Percentiles rank a stretch among this genome's conserved stretches.
phyloP scores from a whole-genome alignment of 2,888 invertebrate genomes.

The Aphidius colemani region DNA sequence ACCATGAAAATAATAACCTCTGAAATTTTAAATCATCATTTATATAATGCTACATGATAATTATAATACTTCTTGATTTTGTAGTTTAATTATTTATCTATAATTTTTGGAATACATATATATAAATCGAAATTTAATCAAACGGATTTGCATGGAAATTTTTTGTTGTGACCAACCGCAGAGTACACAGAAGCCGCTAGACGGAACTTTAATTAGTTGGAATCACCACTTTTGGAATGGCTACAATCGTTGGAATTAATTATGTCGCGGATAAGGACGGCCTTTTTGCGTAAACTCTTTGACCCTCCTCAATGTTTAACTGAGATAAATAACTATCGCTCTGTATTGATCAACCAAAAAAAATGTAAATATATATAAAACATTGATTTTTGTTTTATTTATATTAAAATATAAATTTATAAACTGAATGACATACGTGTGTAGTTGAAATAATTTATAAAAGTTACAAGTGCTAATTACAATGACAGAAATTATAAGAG shows the following conservation, averaged over 20 bases:
- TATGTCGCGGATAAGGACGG: constrained; percentile 54
- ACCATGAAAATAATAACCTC: constrained; percentile 4
- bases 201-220: constrained; percentile 55
- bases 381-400: too few species aligned
- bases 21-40: background rate
- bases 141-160: constrained; percentile 15
- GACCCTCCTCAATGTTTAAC: constrained; percentile 39
- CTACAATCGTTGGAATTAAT: constrained; percentile 58
- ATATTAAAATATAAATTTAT: too few species aligned
- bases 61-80: background rate
- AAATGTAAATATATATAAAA: too few species aligned
- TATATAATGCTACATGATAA: background rate
- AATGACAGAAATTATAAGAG: too few species aligned
- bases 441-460: too few species aligned
- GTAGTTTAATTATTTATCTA: too few species aligned
- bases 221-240: constrained; percentile 47
- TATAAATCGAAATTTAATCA: background rate
- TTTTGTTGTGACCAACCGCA: background rate
- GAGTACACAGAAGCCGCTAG: constrained; percentile 34
- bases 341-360: background rate
- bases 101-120: too few species aligned
- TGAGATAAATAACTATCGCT: background rate
- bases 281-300: constrained; percentile 40
- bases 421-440: too few species aligned
- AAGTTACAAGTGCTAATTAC: too few species aligned